These are phyloP conservation scores for Drosophila neoperkinsi DNA, from an alignment of 2,888 invertebrate genomes.

Conservation along the genomic window DNA sequence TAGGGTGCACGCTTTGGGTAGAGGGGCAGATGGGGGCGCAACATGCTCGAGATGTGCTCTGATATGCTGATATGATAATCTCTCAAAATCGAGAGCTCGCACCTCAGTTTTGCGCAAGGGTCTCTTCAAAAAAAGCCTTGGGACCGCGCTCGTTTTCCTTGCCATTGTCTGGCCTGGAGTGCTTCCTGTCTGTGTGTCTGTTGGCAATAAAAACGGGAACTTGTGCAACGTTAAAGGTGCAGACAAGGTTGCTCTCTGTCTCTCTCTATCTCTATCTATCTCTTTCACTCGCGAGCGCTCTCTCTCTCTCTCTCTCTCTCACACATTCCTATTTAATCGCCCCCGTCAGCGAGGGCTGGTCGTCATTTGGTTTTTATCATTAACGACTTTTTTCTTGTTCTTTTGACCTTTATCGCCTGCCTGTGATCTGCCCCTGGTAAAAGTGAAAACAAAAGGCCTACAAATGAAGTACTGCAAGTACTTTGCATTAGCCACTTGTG, in stretches of 20 bases:
- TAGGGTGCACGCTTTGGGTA: slow-evolving; percentile 53
- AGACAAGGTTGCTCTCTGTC: slow-evolving; percentile 26
- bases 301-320: neutral
- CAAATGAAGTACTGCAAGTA: slow-evolving; percentile 40
- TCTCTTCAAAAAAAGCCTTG: slow-evolving; percentile 38
- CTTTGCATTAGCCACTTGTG: slow-evolving; percentile 42
- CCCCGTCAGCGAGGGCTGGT: slow-evolving; percentile 62
- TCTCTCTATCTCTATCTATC: neutral
- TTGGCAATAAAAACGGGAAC: slow-evolving; percentile 74
- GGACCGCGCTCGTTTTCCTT: slow-evolving; percentile 28
- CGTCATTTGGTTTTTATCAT: slow-evolving; percentile 81
- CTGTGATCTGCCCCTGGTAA: slow-evolving; percentile 60
- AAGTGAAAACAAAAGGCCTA: slow-evolving; percentile 61
- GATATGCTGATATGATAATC: slow-evolving; percentile 72
- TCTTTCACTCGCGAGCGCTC: neutral
- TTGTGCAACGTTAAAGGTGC: slow-evolving; percentile 47
- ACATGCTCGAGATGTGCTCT: slow-evolving; percentile 56
- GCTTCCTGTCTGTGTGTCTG: slow-evolving; percentile 63
- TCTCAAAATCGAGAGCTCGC: slow-evolving; percentile 81
- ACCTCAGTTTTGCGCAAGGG: slow-evolving; percentile 72
- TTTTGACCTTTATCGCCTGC: slow-evolving; percentile 56
- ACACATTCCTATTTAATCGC: slow-evolving; percentile 50
- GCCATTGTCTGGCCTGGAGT: slow-evolving; percentile 56
- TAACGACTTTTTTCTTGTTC: slow-evolving; percentile 68
- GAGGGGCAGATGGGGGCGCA: neutral